These are phyloP conservation scores for Vespertilio murinus DNA, from an alignment of 2,797 vertebrate species.

Conservation along the genomic window DNA sequence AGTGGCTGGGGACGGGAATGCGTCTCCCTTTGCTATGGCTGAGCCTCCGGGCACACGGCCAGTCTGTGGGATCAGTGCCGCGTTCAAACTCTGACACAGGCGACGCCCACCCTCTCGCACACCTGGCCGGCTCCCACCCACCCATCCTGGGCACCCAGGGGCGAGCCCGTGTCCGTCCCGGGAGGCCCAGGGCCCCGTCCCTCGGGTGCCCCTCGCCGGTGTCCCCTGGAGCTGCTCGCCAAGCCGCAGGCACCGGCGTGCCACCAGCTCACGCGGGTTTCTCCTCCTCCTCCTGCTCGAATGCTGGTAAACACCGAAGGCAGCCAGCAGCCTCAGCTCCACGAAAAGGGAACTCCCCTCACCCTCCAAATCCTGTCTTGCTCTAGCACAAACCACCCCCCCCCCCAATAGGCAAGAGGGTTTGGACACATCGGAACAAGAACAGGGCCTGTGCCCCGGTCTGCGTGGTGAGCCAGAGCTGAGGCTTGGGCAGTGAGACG, in stretches of 20 bases:
- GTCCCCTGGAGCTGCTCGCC: rapidly evolving
- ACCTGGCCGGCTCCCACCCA: neutral
- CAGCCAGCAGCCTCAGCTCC: neutral
- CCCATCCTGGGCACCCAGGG: neutral
- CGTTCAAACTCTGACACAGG: neutral
- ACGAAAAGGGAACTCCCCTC: neutral
- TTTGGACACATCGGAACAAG: neutral
- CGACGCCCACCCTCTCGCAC: neutral
- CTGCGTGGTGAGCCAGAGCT: neutral
- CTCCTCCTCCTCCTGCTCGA: neutral
- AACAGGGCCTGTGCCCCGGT: neutral
- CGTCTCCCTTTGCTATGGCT: neutral
- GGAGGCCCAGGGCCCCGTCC: neutral
- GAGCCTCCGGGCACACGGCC: neutral
- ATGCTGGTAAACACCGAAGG: neutral
- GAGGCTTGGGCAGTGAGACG: neutral
- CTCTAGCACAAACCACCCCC: neutral
- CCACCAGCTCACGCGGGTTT: neutral
- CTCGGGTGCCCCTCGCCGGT: rapidly evolving
- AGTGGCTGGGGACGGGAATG: neutral
- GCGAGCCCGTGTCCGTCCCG: no score
- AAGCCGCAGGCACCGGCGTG: no score
- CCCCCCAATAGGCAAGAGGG: neutral
- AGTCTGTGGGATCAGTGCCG: neutral
- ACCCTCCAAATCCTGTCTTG: neutral